Evolutionary conservation across 2,797 vertebrate species (phyloP).

Genomic region (Sebastes baramenuke): DNA sequence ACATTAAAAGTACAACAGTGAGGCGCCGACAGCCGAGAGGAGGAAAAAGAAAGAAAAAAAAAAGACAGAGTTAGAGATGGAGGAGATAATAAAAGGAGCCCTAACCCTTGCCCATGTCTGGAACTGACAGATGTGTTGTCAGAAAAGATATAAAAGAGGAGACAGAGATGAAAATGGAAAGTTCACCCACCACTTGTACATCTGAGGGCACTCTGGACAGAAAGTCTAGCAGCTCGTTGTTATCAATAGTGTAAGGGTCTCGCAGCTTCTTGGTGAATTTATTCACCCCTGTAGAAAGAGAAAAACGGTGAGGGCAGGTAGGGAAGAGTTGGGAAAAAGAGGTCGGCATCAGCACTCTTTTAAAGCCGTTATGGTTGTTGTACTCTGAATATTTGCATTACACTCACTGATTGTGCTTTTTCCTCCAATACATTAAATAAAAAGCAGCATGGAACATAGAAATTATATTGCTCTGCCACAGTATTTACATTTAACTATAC

Average conservation of each 20-base stretch:
- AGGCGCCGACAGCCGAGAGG: slow-evolving; percentile 4
- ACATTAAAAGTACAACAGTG: slow-evolving; percentile 21
- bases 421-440: neutral
- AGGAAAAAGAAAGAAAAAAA: neutral
- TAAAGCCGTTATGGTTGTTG: neutral
- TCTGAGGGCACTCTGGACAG: slow-evolving; percentile 97
- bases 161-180: slow-evolving; percentile 32
- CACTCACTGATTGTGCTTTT: neutral
- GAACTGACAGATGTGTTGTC: slow-evolving; percentile 15
- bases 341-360: neutral
- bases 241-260: slow-evolving; percentile 95
- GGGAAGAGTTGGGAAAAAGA: neutral
- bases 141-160: slow-evolving; percentile 29
- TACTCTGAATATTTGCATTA: neutral
- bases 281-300: slow-evolving; percentile 88
- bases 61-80: neutral
- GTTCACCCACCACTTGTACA: slow-evolving; percentile 93
- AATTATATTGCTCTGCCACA: neutral
- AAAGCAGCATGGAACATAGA: neutral
- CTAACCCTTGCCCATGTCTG: slow-evolving; percentile 7
- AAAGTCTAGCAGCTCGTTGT: slow-evolving; percentile 97
- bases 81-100: slow-evolving; percentile 16
- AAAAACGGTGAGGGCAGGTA: neutral
- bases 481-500: neutral
- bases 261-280: slow-evolving; percentile 99